Base-by-base conservation (phyloP, 2,888 invertebrate genomes). In the Eupithecia insigniata region DNA sequence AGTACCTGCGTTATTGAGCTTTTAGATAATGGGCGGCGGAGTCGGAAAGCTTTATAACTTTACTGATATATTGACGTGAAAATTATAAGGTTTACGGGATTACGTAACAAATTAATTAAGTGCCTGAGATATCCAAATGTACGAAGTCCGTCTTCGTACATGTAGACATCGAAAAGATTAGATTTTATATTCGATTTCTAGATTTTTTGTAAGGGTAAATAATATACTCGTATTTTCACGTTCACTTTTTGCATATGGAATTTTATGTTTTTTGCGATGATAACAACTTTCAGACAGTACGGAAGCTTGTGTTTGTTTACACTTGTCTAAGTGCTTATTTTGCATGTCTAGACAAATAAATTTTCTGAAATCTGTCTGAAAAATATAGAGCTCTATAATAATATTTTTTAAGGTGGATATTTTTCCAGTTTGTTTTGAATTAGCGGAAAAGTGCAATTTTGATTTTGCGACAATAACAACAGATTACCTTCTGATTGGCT, bases 1-100 rank as follows among this genome's bases (percentile, higher is more conserved):
- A 30, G 36, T 39, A 30, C 43, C 46, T 51, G 10, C 34, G 58
- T n/a, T 43, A 55, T 55, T 51, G 58, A 71, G 69, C 71, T 74
- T 74, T 67, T 60, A 46, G 58, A 67, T 71, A 69, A 66, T 61
- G 43, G 36, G 62, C 62, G 30, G 30, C 32, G 43, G 66, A 28
- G 55, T 22, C 62, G 22, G 32, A 67, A 70, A 70, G 70, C 55
- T 73, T 39, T 22, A 22, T 28, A 30, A 30, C 60, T 61, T 30
- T 61, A 10, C 26, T 51, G 61, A 30, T 4, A 8, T 34, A 22
- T 22, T 36, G 36, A 34, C 34, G 62, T 62, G 34, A 34, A 62
- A 62, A 36, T n/a, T 22, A 22, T 7, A 60, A 16, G 30, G 60
- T 12, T 60, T 18, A 28, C 58, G 28, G 18, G 7, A 1, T 43